Evolutionary conservation across 2,888 invertebrate species (phyloP), one percentile per base, ranked within the genome.

Genomic region (Mylabris sibirica): DNA sequence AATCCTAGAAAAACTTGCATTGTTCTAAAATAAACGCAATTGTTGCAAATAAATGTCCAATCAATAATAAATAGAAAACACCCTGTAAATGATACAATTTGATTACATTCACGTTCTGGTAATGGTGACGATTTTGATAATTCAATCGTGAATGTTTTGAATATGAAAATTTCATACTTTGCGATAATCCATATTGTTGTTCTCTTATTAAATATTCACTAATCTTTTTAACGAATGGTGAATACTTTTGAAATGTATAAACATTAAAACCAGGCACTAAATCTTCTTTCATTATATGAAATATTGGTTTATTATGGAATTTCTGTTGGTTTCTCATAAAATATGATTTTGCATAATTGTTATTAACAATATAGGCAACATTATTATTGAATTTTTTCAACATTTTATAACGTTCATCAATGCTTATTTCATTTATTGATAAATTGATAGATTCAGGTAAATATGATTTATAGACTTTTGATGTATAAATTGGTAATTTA

Each of bases 191-290:
- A 30, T 63, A 65, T 34, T 68, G 65, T 49, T 59, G 38, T 63
- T 65, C 63, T 11, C 30, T 30, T 26, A 63, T 30, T 59, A 68
- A 59, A 17, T 30, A 68, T 35, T 68, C 59, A 22, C 41, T 63
- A 24, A 68, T 63, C 41, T 68, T 68, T 1, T 63, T 62, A 17
- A 65, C 34, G 63, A 53, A 68, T 5, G 72, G 70, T 11, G 72
- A 72, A 17, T 70, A 57, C 64, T 68, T 70, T 60, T 65, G 61
- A n/a, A 72, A 60, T 60, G 62, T 64, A 53, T 64, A 70, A 38
- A 64, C 64, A 53, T 61, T 49, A 30, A 67, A 59, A 12, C 72
- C 67, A 14, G 70, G 66, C 9, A 66, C 64, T 4, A 70, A 22
- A 30, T 38, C n/a, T 20, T 72, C 69, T 30, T 67, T 49, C 59